Evolutionary conservation across 2,797 vertebrate genomes (phyloP), one percentile per base, ranked within the genome.

Genomic region (Psittacula echo): DNA sequence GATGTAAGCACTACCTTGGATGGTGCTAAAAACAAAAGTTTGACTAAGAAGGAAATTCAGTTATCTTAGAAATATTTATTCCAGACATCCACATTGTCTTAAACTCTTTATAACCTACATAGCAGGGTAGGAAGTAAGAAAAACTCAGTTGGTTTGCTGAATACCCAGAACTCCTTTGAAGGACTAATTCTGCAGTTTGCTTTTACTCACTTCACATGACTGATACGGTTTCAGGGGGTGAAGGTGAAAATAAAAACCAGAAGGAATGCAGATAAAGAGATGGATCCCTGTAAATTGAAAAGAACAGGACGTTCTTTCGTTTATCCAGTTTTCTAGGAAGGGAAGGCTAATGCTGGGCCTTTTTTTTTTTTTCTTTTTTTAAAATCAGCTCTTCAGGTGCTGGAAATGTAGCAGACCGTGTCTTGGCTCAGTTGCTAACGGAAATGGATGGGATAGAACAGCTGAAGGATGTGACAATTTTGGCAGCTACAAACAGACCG

Each of bases 401-500:
- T 26, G 98, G 98, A 6, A 99, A 98, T 11, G 99, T 99, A 14
- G 98, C 98, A 10, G 99, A 99, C 96, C 98, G 99, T 58, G 99
- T 99, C 76, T 97, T 99, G 97, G 99, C 99, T 90, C 99, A 99
- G 96, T 95, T 99, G 90, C 98, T 99, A 94, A 99, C 99, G 2
- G 99, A 99, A 98, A 99, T 99, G 99, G 99, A 99, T 94, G 99
- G 99, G 85, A 98, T 99, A 41, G 99, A 99, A 80, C 99, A 99
- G 95, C 98, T 99, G 87, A 98, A 98, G 84, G 98, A 99, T 9
- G 99, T 99, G 97, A 99, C 99, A 1, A 97, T 99, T 95, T 97
- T 99, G 97, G 99, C 99, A 61, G 99, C 99, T 95, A 99, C 99
- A 23, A 99, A 99, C 98, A 98, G 99, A 48, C 99, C 99, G 3